phyloP scores from a whole-genome alignment of 2,888 invertebrate species.

The Cephus nigrinus region DNA sequence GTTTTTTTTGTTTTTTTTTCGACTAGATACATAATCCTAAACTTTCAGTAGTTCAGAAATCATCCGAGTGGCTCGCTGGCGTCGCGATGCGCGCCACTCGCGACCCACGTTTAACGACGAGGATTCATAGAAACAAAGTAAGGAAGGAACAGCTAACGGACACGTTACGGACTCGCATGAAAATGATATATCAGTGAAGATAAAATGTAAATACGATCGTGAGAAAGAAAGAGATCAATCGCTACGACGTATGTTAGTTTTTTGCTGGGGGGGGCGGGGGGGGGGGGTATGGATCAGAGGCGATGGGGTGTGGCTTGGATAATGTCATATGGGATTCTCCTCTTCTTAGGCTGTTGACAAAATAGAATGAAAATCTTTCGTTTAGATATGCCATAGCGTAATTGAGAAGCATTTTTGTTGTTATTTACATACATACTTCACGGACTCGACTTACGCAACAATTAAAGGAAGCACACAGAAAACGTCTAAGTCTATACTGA shows the following conservation, averaged over 20 bases:
- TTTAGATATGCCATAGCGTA: slow-evolving; percentile 42
- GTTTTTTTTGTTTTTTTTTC: slow-evolving; percentile 24
- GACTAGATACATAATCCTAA: slow-evolving; percentile 30
- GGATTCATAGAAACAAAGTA: background rate
- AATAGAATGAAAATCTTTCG: slow-evolving; percentile 62
- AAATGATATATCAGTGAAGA: slow-evolving; percentile 15
- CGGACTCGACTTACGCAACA: background rate
- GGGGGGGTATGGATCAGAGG: slow-evolving; percentile 3
- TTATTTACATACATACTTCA: background rate
- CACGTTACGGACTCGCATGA: slow-evolving; percentile 6
- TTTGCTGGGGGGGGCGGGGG: background rate
- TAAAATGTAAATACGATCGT: slow-evolving; percentile 40
- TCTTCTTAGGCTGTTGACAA: slow-evolving; percentile 74
- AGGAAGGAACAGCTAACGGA: background rate
- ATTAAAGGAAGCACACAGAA: background rate
- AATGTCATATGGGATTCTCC: slow-evolving; percentile 66
- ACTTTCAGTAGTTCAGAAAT: slow-evolving; percentile 46
- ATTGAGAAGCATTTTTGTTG: background rate
- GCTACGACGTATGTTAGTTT: slow-evolving; percentile 47
- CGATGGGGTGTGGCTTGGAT: slow-evolving; percentile 59
- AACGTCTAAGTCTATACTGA: background rate
- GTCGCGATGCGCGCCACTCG: background rate
- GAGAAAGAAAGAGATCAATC: slow-evolving; percentile 26
- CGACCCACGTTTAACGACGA: background rate
- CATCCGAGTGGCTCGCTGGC: slow-evolving; percentile 19